Conservation (phyloP, 2,113 vertebrate genomes). For the Myotis yumanensis region DNA sequence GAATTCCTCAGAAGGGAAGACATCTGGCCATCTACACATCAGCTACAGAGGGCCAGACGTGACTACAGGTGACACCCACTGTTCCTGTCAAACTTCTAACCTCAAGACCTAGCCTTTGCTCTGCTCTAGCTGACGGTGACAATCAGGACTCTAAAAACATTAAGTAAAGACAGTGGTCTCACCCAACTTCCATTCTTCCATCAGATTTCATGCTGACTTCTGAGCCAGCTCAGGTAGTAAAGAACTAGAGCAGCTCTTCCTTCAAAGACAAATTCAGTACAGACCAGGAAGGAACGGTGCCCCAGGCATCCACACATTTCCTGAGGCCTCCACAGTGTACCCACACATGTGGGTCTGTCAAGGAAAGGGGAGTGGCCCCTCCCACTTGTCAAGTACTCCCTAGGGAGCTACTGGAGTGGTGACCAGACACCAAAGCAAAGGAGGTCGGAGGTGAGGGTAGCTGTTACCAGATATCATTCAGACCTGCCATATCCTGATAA, state of each 20-base stretch:
- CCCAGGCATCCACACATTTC: background rate
- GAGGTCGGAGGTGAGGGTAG: background rate
- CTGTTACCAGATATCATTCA: background rate
- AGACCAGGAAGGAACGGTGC: background rate
- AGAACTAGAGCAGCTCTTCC: background rate
- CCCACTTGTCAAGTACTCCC: background rate
- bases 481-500: background rate
- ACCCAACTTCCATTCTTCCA: background rate
- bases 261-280: background rate
- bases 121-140: background rate
- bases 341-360: fast-evolving
- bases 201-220: too few relatives aligned
- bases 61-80: background rate
- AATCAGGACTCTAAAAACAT: background rate
- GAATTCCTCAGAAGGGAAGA: background rate
- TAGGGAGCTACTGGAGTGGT: background rate
- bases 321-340: background rate
- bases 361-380: background rate
- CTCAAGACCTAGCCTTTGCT: background rate
- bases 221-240: background rate
- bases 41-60: fast-evolving
- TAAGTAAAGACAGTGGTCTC: background rate
- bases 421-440: background rate
- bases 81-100: background rate
- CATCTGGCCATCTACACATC: background rate